Evolutionary conservation across 2,888 invertebrate species (phyloP), one percentile per base, ranked within the genome.

Genomic region (Saturnia japonica): DNA sequence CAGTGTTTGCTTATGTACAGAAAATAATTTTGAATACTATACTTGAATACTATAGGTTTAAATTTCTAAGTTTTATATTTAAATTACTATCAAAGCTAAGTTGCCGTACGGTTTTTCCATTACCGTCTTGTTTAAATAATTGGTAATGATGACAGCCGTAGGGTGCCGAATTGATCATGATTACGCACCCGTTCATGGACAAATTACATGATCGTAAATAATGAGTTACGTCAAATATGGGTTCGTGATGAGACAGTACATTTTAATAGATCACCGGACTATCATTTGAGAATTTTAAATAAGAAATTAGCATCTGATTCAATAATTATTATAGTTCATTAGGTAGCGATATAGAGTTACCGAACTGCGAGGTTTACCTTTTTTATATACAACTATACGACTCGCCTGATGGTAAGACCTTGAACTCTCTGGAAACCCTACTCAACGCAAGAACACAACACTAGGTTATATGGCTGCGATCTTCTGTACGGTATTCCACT

Each of bases 81-180:
- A 25, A 25, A 14, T 14, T 4, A 25, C 25, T 57, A 57, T 57
- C 3, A 57, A 14, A 2, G 25, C 25, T 12, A 22, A 45, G n/a
- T 12, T 40, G 43, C 40, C 47, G 14, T 40, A 68, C 71, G 12
- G 60, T 62, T 47, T 62, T 64, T 60, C 9, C 16, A 54, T 28
- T 62, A 62, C 45, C 68, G 62, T 81, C 88, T 88, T 85, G 86
- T 88, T 89, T 85, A 81, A 82, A 85, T 88, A 88, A 89, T 88
- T 88, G 82, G 82, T 80, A 83, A 84, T 76, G 74, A 72, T 75
- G 75, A 72, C 72, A 76, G 82, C 82, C 80, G 68, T 62, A 62
- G 68, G 68, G 68, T 68, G 62, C n/a, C 47, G 71, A 40, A 57
- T 40, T 47, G 64, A 70, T 51, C 51, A n/a, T 51, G 66, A 54